These are phyloP conservation scores for Lasioglossum villosulum DNA, from an alignment of 2,888 invertebrate genomes.

Conservation along the genomic window DNA sequence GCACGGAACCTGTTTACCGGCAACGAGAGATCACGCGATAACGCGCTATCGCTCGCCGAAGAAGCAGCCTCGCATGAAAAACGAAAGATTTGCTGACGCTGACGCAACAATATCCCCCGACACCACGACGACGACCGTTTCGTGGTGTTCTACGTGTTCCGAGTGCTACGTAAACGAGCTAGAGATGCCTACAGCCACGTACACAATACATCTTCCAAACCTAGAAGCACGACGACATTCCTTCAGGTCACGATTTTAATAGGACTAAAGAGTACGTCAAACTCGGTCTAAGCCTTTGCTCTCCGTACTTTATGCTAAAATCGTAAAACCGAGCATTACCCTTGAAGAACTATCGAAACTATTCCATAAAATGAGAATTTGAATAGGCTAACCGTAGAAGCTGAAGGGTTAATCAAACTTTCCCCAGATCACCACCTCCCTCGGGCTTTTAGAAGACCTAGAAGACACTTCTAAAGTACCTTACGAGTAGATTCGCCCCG, in stretches of 20 bases:
- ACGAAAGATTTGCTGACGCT: slow-evolving; percentile 5
- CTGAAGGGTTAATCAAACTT: not conserved
- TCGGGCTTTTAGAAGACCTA: not conserved
- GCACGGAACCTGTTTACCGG: slow-evolving; percentile 27
- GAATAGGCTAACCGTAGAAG: not conserved
- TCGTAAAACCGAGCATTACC: not conserved
- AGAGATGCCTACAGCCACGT: not conserved
- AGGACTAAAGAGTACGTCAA: not conserved
- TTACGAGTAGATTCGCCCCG: not conserved
- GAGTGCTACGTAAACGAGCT: not conserved
- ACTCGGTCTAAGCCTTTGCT: not conserved
- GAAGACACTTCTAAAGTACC: not conserved
- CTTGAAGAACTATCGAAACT: not conserved
- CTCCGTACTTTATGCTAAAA: not conserved
- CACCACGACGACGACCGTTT: not conserved
- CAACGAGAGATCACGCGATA: slow-evolving; percentile 51
- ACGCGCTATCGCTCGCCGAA: slow-evolving; percentile 29
- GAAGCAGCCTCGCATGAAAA: not conserved
- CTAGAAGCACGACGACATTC: not conserved
- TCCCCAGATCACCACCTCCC: not conserved
- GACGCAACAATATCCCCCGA: slow-evolving; percentile 31
- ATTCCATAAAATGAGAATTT: not conserved
- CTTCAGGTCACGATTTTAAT: not conserved
- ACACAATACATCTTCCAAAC: not conserved
- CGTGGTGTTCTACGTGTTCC: not conserved